Percentiles rank a stretch among this genome's conserved stretches.
phyloP scores from a whole-genome alignment of 2,888 invertebrate species.

The Tenthredo distinguenda region DNA sequence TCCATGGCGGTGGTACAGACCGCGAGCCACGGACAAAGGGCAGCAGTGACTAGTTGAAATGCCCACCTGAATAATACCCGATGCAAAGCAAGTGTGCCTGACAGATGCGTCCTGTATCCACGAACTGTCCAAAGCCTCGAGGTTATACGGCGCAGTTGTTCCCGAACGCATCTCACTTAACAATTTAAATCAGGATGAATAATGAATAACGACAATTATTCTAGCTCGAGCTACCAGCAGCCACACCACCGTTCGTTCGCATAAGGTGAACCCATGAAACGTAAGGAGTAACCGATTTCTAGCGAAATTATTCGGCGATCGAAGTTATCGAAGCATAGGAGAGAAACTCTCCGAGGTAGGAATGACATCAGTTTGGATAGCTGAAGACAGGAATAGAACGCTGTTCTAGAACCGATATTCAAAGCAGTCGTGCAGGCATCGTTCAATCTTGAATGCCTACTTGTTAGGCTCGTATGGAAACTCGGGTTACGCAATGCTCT shows the following conservation, averaged over 20 bases:
- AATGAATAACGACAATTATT: slow-evolving; percentile 64
- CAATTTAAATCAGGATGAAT: slow-evolving; percentile 64
- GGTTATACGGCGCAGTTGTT: slow-evolving; percentile 30
- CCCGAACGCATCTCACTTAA: slow-evolving; percentile 53
- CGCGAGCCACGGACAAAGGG: slow-evolving; percentile 18
- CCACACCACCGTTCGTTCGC: neutral
- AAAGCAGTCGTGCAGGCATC: slow-evolving; percentile 32
- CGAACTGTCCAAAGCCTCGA: slow-evolving; percentile 35
- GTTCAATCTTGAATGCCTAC: slow-evolving; percentile 47
- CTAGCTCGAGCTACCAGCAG: slow-evolving; percentile 50
- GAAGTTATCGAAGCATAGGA: neutral
- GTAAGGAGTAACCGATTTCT: neutral
- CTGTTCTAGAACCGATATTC: slow-evolving; percentile 36
- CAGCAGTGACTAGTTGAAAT: slow-evolving; percentile 48
- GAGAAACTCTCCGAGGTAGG: neutral
- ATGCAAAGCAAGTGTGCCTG: slow-evolving; percentile 51
- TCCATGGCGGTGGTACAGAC: slow-evolving; percentile 14
- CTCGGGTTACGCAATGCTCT: slow-evolving; percentile 40
- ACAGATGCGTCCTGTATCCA: slow-evolving; percentile 53
- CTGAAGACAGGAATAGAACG: slow-evolving; percentile 34
- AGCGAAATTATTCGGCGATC: slow-evolving; percentile 39
- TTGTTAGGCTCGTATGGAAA: slow-evolving; percentile 34
- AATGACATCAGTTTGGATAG: slow-evolving; percentile 38
- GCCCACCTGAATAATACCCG: slow-evolving; percentile 44
- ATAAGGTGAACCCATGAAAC: neutral